Conservation (phyloP, 2,113 vertebrate species). For the Xiphophorus hellerii region DNA sequence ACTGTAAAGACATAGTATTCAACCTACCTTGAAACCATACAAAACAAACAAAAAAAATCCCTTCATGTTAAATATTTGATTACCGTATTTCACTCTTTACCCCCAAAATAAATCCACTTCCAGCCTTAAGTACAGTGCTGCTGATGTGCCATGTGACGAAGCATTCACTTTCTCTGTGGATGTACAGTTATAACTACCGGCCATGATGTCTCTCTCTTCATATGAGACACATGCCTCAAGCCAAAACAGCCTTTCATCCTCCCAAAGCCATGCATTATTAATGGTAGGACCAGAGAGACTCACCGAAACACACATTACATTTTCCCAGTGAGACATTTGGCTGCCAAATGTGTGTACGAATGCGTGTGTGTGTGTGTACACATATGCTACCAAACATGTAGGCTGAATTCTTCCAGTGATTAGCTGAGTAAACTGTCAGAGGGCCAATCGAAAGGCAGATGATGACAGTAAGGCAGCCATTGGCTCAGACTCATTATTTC, state of each 20-base stretch:
- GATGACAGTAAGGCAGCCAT: conserved; percentile 56
- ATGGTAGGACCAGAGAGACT: conserved; percentile 72
- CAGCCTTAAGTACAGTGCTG: conserved; percentile 15
- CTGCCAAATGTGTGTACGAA: conserved; percentile 32
- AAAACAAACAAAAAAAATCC: neutral
- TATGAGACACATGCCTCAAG: conserved; percentile 74
- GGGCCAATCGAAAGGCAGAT: conserved; percentile 65
- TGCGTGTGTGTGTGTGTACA: neutral
- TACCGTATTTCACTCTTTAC: neutral
- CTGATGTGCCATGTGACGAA: conserved; percentile 32
- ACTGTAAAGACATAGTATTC: neutral
- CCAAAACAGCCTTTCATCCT: conserved; percentile 80
- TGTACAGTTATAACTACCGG: conserved; percentile 59
- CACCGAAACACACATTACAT: conserved; percentile 65
- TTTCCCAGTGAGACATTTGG: conserved; percentile 58
- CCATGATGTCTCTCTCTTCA: conserved; percentile 69
- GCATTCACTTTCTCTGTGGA: conserved; percentile 49
- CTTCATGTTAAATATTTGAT: neutral
- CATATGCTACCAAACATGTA: conserved; percentile 56
- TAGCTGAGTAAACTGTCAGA: conserved; percentile 53
- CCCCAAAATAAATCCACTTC: neutral
- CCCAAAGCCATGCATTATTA: conserved; percentile 75
- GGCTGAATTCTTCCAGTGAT: conserved; percentile 54
- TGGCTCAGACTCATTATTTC: conserved; percentile 51
- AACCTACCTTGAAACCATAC: neutral